These are phyloP conservation scores for Trachops cirrhosus DNA, from an alignment of 2,797 vertebrate genomes.

Conservation along the genomic window DNA sequence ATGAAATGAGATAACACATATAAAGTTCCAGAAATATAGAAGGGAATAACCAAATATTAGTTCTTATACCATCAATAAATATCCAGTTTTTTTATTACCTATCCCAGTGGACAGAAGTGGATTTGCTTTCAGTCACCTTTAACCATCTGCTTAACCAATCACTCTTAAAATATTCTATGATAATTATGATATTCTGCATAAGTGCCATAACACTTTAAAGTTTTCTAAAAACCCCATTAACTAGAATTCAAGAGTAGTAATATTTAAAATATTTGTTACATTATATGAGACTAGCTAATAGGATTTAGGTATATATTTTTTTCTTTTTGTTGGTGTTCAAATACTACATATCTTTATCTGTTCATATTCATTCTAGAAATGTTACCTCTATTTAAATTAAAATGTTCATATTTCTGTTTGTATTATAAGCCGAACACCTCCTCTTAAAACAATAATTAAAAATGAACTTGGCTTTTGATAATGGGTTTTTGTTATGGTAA, in stretches of 20 bases:
- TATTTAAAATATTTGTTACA: background rate
- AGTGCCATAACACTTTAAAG: background rate
- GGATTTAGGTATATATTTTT: background rate
- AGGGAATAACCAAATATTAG: background rate
- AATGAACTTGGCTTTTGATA: background rate
- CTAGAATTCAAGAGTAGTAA: background rate
- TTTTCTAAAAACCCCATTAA: background rate
- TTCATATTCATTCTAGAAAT: slow-evolving; percentile 18
- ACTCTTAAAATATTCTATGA: background rate
- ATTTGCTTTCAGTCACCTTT: background rate
- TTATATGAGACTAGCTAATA: background rate
- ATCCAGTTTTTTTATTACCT: background rate
- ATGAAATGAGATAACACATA: background rate
- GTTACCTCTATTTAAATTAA: slow-evolving; percentile 51
- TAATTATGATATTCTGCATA: background rate
- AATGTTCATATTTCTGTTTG: slow-evolving; percentile 35
- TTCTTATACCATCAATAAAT: background rate
- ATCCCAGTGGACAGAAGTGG: background rate
- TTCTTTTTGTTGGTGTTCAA: background rate
- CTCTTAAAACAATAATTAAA: background rate
- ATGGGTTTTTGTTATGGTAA: background rate
- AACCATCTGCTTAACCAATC: background rate
- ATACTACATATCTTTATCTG: background rate
- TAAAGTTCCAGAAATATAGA: background rate
- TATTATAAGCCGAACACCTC: background rate